phyloP scores from a whole-genome alignment of 37 sponge, comb jelly and placozoan genomes.

The Geodia barretti region DNA sequence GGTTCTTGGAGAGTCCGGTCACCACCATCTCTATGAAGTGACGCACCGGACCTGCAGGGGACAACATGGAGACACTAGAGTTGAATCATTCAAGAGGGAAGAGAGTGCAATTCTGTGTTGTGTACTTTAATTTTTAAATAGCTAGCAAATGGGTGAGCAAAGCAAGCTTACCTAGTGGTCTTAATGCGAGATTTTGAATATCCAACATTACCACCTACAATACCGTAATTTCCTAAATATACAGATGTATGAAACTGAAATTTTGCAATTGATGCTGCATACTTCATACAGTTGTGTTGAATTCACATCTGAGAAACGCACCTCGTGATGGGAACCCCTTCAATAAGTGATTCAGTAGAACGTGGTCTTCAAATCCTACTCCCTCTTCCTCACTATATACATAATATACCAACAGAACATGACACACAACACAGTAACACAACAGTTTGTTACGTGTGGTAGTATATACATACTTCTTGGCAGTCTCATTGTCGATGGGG shows the following conservation, averaged over 20 bases:
- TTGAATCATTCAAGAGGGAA: too few species aligned
- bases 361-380: conserved; percentile 88
- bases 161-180: too few species aligned
- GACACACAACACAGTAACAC: background rate
- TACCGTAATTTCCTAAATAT: too few species aligned
- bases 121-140: too few species aligned
- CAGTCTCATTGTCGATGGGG: conserved; percentile 82
- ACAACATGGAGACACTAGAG: too few species aligned
- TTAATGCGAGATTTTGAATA: too few species aligned
- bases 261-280: background rate
- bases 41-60: conserved; percentile 80
- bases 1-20: conserved; percentile 85
- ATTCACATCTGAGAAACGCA: background rate
- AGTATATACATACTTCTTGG: background rate
- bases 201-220: too few species aligned
- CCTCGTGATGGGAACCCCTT: conserved; percentile 65
- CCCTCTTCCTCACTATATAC: conserved; percentile 43
- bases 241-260: background rate
- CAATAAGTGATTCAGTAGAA: conserved; percentile 68
- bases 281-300: too few species aligned
- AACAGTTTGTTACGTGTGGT: background rate
- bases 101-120: too few species aligned
- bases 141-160: too few species aligned
- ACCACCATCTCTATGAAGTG: conserved; percentile 91
- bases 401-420: too few species aligned